Evolutionary conservation across 1,140 invertebrate species (phyloP).

Genomic region (Heliconius himera): DNA sequence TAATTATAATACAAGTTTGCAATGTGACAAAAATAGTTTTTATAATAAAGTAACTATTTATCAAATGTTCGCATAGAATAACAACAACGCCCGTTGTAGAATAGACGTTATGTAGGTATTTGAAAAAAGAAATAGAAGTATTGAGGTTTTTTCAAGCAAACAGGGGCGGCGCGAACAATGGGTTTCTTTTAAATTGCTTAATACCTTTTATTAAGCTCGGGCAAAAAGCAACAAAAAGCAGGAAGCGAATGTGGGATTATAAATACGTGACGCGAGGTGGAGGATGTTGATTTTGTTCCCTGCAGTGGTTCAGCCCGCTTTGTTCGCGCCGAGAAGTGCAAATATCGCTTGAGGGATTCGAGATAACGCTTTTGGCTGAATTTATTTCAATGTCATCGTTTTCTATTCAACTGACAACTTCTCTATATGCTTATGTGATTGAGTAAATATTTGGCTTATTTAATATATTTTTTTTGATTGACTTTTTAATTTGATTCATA

Average conservation of each 20-base stretch:
- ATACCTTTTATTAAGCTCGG: slow-evolving; percentile 62
- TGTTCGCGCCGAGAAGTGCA: slow-evolving; percentile 63
- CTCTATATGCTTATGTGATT: not conserved
- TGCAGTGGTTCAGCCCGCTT: slow-evolving; percentile 50
- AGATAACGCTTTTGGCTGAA: slow-evolving; percentile 47
- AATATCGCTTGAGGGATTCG: slow-evolving; percentile 50
- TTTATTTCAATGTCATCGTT: slow-evolving; percentile 46
- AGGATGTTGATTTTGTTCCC: slow-evolving; percentile 74
- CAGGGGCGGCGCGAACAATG: slow-evolving; percentile 1
- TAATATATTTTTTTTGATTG: no score
- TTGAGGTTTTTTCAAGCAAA: slow-evolving; percentile 12
- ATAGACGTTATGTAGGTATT: not conserved
- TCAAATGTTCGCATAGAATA: not conserved
- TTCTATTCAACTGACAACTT: slow-evolving; percentile 19
- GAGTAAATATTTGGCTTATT: no score
- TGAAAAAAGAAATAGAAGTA: slow-evolving; percentile 1
- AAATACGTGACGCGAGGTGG: slow-evolving; percentile 67
- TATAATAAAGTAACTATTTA: not conserved
- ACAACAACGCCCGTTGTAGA: not conserved
- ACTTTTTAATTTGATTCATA: no score
- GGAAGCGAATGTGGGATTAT: slow-evolving; percentile 72
- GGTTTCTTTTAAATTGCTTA: slow-evolving; percentile 45
- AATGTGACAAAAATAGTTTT: not conserved
- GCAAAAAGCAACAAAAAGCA: slow-evolving; percentile 67
- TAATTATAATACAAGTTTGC: not conserved